A percentile compares a stretch with the other conserved stretches of the same genome.
Evolutionary conservation across 2,113 vertebrate species (phyloP).

Genomic region (Neogale vison): DNA sequence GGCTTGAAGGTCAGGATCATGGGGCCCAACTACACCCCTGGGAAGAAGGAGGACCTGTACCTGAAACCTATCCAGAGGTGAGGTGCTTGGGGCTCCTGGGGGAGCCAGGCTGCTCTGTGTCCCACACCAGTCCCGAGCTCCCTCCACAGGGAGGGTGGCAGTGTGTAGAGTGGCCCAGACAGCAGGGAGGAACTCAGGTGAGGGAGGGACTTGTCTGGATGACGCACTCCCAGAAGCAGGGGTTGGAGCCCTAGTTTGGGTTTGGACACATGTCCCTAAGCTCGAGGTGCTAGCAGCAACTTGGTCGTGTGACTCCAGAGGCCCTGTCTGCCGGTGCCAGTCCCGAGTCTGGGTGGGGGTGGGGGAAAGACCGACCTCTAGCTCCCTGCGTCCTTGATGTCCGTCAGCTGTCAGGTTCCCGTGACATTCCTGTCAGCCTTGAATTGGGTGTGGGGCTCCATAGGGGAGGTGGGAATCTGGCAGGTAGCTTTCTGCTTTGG

Average conservation of each 20-base stretch:
- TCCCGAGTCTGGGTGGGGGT: accelerated
- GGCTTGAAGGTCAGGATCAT: conserved; percentile 97
- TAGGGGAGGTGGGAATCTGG: accelerated
- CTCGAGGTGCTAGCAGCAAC: accelerated
- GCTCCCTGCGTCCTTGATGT: too few relatives aligned
- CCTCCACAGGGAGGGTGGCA: background rate
- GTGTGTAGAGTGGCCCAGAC: background rate
- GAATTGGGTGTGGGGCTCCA: background rate
- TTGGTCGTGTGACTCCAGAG: accelerated
- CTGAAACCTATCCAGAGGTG: conserved; percentile 97
- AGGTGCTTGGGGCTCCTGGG: background rate
- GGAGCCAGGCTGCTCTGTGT: background rate
- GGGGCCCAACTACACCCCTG: conserved; percentile 96
- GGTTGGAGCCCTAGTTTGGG: background rate
- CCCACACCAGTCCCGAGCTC: accelerated
- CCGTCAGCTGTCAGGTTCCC: too few relatives aligned
- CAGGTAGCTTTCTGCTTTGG: background rate
- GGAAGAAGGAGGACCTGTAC: conserved; percentile 97
- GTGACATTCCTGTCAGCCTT: accelerated
- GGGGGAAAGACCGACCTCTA: accelerated
- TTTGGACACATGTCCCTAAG: accelerated
- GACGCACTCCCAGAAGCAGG: background rate
- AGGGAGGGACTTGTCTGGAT: background rate
- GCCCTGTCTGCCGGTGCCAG: accelerated
- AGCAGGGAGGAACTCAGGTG: background rate